Conservation (phyloP, 2,888 invertebrate species). For the Stratiomys singularior region DNA sequence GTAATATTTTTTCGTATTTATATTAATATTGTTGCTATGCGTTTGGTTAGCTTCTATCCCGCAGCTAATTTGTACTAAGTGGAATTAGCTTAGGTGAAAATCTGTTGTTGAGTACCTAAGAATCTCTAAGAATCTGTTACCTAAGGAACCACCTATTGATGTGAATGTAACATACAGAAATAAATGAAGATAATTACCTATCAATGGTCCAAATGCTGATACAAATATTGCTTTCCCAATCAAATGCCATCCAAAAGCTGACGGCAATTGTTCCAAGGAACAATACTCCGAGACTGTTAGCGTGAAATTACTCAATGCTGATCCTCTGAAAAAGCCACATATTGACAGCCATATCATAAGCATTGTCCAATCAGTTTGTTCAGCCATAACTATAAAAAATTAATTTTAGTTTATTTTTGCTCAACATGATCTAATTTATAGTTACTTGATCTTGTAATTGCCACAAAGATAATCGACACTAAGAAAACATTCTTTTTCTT, state of each 20-base stretch:
- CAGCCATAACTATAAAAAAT: constrained; percentile 74
- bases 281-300: constrained; percentile 82
- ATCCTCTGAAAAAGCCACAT: constrained; percentile 82
- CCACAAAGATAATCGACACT: constrained; percentile 76
- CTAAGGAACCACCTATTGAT: no score
- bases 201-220: constrained; percentile 74
- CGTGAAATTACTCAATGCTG: constrained; percentile 81
- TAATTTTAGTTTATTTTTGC: not conserved
- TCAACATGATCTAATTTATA: constrained; percentile 53
- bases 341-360: constrained; percentile 78
- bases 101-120: no score
- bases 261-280: constrained; percentile 77
- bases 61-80: no score
- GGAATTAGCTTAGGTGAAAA: no score
- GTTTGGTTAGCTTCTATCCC: no score
- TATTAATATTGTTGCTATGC: no score
- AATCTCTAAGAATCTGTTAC: no score
- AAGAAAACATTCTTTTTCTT: constrained; percentile 79
- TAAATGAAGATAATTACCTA: constrained; percentile 67
- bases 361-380: constrained; percentile 76
- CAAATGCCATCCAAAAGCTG: constrained; percentile 81
- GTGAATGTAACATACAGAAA: not conserved
- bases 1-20: no score
- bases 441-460: constrained; percentile 78
- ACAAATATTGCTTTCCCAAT: constrained; percentile 80